These are phyloP conservation scores for Steatocranus sp. DNA, from an alignment of 2,797 vertebrate species.

Conservation along the genomic window DNA sequence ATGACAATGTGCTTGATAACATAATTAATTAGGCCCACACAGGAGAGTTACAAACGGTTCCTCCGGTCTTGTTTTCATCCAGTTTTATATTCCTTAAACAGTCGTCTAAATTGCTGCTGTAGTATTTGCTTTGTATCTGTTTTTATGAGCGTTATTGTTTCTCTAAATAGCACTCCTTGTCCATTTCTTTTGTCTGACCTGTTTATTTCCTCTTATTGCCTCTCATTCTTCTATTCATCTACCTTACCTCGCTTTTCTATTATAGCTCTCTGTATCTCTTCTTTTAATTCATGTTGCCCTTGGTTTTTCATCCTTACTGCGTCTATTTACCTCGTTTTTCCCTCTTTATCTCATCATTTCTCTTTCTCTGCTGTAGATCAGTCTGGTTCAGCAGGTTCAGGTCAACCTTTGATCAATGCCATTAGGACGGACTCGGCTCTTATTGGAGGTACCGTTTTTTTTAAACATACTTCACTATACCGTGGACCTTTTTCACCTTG, in stretches of 20 bases:
- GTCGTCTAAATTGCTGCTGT: neutral
- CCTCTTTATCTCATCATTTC: neutral
- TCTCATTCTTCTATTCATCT: neutral
- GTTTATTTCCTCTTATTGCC: neutral
- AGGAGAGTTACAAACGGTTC: constrained; percentile 9
- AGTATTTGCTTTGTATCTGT: neutral
- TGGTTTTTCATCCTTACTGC: neutral
- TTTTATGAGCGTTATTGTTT: neutral
- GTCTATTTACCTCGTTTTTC: neutral
- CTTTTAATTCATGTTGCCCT: neutral
- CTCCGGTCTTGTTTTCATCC: neutral
- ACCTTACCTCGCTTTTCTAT: neutral
- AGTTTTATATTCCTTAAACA: neutral
- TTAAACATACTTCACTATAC: neutral
- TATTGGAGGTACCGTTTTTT: constrained; percentile 83
- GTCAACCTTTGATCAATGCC: constrained; percentile 82
- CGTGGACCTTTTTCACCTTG: neutral
- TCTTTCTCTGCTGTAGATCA: constrained; percentile 77
- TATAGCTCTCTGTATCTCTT: neutral
- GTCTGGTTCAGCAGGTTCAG: constrained; percentile 81
- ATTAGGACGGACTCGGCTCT: constrained; percentile 87
- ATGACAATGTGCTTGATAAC: constrained; percentile 22
- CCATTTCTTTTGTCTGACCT: neutral
- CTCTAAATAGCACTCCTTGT: neutral
- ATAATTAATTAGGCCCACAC: constrained; percentile 21